Base-by-base conservation (phyloP, 64 coral and sea anemone species). In the Actinia equina region DNA sequence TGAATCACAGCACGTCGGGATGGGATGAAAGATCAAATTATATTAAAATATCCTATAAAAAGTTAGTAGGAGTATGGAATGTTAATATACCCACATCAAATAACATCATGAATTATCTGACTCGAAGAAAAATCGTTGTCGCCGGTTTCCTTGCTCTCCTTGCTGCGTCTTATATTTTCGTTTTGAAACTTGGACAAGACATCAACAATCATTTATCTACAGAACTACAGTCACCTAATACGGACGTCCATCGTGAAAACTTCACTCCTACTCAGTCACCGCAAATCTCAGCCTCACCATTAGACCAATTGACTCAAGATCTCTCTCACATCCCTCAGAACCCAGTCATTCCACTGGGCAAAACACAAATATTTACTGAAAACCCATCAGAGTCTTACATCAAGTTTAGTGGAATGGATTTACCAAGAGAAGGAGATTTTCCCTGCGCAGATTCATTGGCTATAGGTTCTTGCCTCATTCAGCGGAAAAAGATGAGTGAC, bases 391-490 rank as follows among this genome's bases (percentile, higher is more conserved):
- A 74, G 12, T 18, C 3, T 0, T 82, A 82, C 53, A 52, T 82
- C 45, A 82, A 82, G 53, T 82, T 82, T 13, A 51, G 3, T 6
- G 80, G 80, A 22, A 51, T 82, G 80, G 80, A 82, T 45, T 22
- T 51, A 57, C 80, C 37, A 44, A 82, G 13, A 7, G 80, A 51
- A 52, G 80, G 80, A 51, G 80, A 82, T 52, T 82, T 82, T 17
- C 80, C 80, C 2, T 82, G 80, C 19, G 53, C 45, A 4, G 80
- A 57, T 57, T 82, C 80, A 2, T 51, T 52, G 44, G 80, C 80
- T 3, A 82, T 17, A 57, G 53, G 27, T 42, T 57, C 83, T 26
- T 85, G 83, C 54, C n/a, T 85, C 3, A 60, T 60, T 42, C 52
- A 37, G 17, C 26, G 52, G 17, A 63, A 63, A 26, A 85, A 19